phyloP scores from a whole-genome alignment of 2,113 vertebrate genomes.

The Limanda limanda region DNA sequence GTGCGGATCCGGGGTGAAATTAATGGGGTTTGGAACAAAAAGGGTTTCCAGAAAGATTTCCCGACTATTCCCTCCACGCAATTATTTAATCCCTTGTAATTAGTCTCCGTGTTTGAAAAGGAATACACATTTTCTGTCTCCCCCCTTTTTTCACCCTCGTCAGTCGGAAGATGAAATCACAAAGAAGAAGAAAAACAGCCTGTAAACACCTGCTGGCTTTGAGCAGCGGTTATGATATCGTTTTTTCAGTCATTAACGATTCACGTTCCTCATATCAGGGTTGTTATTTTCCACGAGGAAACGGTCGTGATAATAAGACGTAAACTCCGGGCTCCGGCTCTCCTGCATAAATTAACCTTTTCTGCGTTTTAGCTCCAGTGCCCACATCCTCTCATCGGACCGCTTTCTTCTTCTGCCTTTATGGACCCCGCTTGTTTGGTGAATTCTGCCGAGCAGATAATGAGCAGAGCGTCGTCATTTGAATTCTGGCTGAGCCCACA shows the following conservation, averaged over 20 bases:
- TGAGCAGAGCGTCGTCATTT: slow-evolving; percentile 56
- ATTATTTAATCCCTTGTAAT: slow-evolving; percentile 76
- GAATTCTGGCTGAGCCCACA: slow-evolving; percentile 55
- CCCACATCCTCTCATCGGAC: slow-evolving; percentile 27
- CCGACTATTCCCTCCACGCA: slow-evolving; percentile 63
- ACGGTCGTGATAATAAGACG: slow-evolving; percentile 47
- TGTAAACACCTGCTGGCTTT: slow-evolving; percentile 10
- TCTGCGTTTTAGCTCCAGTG: slow-evolving; percentile 33
- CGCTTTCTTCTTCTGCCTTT: background rate
- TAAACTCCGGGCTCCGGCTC: slow-evolving; percentile 30
- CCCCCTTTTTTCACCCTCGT: slow-evolving; percentile 28
- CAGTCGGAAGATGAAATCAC: slow-evolving; percentile 44
- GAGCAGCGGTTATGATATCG: slow-evolving; percentile 33
- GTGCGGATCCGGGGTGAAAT: slow-evolving; percentile 46
- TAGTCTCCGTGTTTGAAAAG: slow-evolving; percentile 65
- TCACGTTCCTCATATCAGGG: slow-evolving; percentile 48
- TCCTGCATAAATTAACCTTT: slow-evolving; percentile 55
- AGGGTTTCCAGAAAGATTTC: slow-evolving; percentile 66
- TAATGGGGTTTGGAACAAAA: slow-evolving; percentile 69
- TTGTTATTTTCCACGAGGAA: slow-evolving; percentile 63
- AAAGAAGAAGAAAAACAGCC: slow-evolving; percentile 50
- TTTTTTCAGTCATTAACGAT: slow-evolving; percentile 29
- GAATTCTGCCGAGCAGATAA: slow-evolving; percentile 59
- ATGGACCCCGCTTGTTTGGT: slow-evolving; percentile 33
- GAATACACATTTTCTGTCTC: slow-evolving; percentile 50